Base-by-base conservation (phyloP, 2,797 vertebrate genomes). In the Tokudaia tokunoshimensis region DNA sequence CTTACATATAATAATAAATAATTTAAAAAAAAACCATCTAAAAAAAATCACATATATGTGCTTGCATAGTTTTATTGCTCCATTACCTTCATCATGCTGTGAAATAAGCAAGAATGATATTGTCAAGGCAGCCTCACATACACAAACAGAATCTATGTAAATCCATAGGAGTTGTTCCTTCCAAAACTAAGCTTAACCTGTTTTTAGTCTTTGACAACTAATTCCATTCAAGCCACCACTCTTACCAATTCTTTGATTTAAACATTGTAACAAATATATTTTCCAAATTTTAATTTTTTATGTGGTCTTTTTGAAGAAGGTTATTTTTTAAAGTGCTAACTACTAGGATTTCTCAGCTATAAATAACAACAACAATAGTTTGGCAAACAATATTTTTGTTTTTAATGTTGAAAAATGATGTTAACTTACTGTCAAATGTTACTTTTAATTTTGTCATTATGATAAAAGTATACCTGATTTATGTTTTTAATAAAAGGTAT, bases 41-140 rank as follows among this genome's bases (percentile, higher is more conserved):
- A n/a, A n/a, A n/a, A n/a, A 97, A 97, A 97, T 90, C 97, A 80
- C 81, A 55, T 34, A 37, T 67, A 24, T 96, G 76, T 12, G 72
- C 4, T 81, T 82, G 41, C 5, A 74, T 84, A 44, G 75, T 96
- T 97, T 88, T 91, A 10, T 95, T 96, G 81, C 41, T 96, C 55
- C 74, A 94, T 91, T 72, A 84, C 89, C 83, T 92, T 94, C 47
- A 75, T 75, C 74, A 89, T 84, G 97, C 41, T 92, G 41, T 84
- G 31, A 96, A 94, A 89, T 82, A 83, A 44, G 7, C 26, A 31
- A 9, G 24, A 13, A 24, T 31, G 20, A 75, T 92, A 41, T 34
- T 92, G 37, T 67, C 24, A 79, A 22, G 44, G 55, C 6, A 57
- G 1, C 17, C 80, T 82, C 15, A 44, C 5, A 78, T 91, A 41